Evolutionary conservation across 2,113 vertebrate genomes (phyloP).

Genomic region (Rousettus leschenaultii): DNA sequence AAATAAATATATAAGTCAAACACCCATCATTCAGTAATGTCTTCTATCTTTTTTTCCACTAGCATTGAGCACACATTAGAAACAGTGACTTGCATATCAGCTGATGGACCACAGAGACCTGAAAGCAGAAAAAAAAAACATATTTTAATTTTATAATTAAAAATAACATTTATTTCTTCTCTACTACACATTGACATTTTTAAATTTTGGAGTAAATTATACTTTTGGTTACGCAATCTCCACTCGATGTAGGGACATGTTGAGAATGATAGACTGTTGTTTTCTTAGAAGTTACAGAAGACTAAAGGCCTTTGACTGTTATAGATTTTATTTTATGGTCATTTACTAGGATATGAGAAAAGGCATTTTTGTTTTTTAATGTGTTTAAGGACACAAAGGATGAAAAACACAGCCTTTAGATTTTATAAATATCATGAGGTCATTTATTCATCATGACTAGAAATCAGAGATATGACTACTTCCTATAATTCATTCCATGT

Average conservation of each 20-base stretch:
- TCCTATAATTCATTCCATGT: background rate
- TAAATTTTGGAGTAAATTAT: slow-evolving; percentile 40
- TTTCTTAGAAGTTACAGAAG: background rate
- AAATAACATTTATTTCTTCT: background rate
- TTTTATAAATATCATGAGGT: background rate
- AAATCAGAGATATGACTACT: background rate
- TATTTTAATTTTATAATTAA: background rate
- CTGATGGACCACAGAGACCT: slow-evolving; percentile 98
- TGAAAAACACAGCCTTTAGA: background rate
- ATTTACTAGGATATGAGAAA: background rate
- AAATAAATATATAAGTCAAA: slow-evolving; percentile 40
- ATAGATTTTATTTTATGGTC: background rate
- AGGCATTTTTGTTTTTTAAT: background rate
- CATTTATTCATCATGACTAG: background rate
- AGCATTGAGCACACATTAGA: slow-evolving; percentile 94
- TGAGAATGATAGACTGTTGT: background rate
- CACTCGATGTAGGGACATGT: too few species aligned
- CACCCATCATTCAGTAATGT: slow-evolving; percentile 90
- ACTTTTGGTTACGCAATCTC: background rate
- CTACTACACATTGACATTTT: slow-evolving; percentile 23
- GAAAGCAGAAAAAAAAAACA: slow-evolving; percentile 60
- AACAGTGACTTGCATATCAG: slow-evolving; percentile 98
- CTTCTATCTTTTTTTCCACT: slow-evolving; percentile 94
- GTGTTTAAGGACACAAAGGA: background rate
- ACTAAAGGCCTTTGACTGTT: background rate